Evolutionary conservation across 2,888 invertebrate species (phyloP).

Genomic region (Cheilosia soror): DNA sequence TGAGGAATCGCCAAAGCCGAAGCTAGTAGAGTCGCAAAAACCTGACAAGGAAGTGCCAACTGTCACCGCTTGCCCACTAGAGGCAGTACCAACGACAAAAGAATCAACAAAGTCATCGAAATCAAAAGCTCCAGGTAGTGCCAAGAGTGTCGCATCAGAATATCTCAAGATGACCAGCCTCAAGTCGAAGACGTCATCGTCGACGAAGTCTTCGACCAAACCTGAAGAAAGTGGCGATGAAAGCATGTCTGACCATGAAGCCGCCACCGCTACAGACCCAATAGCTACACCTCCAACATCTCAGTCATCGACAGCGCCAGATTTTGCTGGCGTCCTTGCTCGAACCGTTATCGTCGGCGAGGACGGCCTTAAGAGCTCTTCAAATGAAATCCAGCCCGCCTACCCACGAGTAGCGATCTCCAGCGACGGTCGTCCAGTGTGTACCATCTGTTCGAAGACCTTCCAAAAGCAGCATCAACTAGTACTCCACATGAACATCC

Average conservation of each 20-base stretch:
- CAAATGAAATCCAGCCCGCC: constrained; percentile 82
- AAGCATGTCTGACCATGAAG: constrained; percentile 76
- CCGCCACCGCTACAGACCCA: constrained; percentile 29
- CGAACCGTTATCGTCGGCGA: constrained; percentile 86
- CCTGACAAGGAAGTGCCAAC: constrained; percentile 27
- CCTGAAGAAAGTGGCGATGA: constrained; percentile 76
- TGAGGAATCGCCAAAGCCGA: constrained; percentile 25
- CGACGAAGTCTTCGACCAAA: constrained; percentile 42
- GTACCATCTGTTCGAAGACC: constrained; percentile 94
- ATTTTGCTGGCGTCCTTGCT: constrained; percentile 81
- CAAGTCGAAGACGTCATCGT: constrained; percentile 61
- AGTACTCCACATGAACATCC: constrained; percentile 96
- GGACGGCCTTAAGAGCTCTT: constrained; percentile 86
- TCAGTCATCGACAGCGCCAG: constrained; percentile 80
- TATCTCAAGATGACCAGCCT: constrained; percentile 86
- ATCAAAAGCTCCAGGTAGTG: constrained; percentile 78
- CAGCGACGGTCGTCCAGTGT: constrained; percentile 89
- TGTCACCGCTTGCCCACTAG: background rate
- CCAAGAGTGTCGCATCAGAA: constrained; percentile 88
- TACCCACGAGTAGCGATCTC: constrained; percentile 85
- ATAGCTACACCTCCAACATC: constrained; percentile 76
- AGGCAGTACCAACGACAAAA: constrained; percentile 7
- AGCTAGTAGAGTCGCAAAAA: constrained; percentile 14
- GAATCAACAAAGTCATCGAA: constrained; percentile 14
- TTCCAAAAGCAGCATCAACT: constrained; percentile 96